Conservation (phyloP, 2,888 invertebrate species). For the Chromoteleia sp. region DNA sequence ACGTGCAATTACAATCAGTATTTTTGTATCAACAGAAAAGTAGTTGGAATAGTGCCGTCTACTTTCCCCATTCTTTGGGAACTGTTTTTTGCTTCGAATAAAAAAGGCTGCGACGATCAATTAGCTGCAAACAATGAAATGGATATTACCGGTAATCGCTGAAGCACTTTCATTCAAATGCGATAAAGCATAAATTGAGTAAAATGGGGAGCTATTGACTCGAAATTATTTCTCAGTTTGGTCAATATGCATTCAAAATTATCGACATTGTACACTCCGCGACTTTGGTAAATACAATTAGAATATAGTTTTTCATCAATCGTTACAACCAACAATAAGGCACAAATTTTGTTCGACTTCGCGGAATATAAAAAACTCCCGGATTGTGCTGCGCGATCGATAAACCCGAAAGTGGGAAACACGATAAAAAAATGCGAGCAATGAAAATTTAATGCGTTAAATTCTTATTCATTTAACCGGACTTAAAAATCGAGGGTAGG, state of each 20-base stretch:
- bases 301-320: conserved; percentile 30
- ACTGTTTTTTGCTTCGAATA: conserved; percentile 22
- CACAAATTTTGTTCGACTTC: conserved; percentile 11
- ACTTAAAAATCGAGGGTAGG: not conserved
- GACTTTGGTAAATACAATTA: conserved; percentile 48
- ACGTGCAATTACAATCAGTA: conserved; percentile 20
- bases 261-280: conserved; percentile 49
- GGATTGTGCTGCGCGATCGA: conserved; percentile 18
- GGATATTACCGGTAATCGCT: conserved; percentile 66
- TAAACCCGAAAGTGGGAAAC: conserved; percentile 20
- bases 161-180: conserved; percentile 66
- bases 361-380: conserved; percentile 15
- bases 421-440: conserved; percentile 3
- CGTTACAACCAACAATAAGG: conserved; percentile 31
- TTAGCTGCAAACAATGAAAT: conserved; percentile 68
- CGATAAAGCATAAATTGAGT: conserved; percentile 68
- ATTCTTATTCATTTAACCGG: conserved; percentile 17
- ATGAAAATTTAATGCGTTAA: conserved; percentile 15
- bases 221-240: conserved; percentile 63
- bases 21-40: conserved; percentile 22
- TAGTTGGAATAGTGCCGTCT: conserved; percentile 31
- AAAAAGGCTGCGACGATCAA: conserved; percentile 64
- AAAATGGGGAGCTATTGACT: conserved; percentile 60
- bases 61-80: conserved; percentile 38
- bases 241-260: conserved; percentile 48